These are phyloP conservation scores for Odontothrips loti DNA, from an alignment of 2,888 invertebrate species.

Conservation along the genomic window DNA sequence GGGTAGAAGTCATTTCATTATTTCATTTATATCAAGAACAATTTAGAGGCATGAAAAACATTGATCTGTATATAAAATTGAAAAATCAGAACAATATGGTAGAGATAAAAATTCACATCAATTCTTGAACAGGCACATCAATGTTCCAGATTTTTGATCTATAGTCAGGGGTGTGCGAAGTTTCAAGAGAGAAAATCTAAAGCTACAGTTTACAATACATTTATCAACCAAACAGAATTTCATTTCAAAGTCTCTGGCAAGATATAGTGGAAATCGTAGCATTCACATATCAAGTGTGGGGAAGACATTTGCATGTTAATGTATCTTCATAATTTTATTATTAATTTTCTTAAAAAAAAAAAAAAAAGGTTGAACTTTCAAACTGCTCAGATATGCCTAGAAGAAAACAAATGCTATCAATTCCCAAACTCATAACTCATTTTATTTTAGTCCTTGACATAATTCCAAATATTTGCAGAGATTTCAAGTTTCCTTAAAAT, in stretches of 20 bases:
- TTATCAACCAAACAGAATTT: not conserved
- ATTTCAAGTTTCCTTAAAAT: not conserved
- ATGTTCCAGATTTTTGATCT: not conserved
- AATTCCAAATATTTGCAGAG: no score
- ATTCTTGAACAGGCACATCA: constrained; percentile 2
- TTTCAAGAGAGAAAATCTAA: not conserved
- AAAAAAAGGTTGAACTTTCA: not conserved
- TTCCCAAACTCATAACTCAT: no score
- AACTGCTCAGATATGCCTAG: not conserved
- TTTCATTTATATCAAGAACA: not conserved
- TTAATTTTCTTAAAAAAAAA: not conserved
- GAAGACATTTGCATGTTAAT: not conserved
- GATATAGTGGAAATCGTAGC: not conserved
- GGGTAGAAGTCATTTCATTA: constrained; percentile 4
- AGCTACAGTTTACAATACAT: not conserved
- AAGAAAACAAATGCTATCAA: not conserved
- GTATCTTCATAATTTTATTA: not conserved
- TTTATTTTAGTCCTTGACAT: no score
- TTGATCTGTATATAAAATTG: constrained; percentile 14
- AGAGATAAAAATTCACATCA: not conserved
- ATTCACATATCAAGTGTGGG: not conserved
- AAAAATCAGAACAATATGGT: constrained; percentile 13
- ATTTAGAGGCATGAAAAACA: not conserved
- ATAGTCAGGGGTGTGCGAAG: constrained; percentile 12
- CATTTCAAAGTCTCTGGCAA: not conserved